Conservation (phyloP, 2,797 vertebrate species). For the Notolepis coatsorum region DNA sequence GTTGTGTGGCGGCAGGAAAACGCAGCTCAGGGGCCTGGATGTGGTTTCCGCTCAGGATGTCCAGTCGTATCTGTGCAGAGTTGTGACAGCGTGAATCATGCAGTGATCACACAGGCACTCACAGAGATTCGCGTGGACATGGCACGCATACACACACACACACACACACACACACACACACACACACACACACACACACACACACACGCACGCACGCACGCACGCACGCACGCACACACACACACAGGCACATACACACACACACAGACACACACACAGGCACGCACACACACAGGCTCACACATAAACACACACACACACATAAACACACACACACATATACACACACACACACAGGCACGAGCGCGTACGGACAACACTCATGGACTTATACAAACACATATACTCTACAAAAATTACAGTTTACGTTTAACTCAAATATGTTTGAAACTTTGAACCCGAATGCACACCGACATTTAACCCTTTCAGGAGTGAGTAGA, state of each 20-base stretch:
- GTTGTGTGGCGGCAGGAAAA: slow-evolving; percentile 78
- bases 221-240: background rate
- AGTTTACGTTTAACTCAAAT: too few relatives aligned
- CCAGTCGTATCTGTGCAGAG: slow-evolving; percentile 74
- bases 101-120: slow-evolving; percentile 65
- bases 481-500: too few relatives aligned
- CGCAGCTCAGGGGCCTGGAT: slow-evolving; percentile 65
- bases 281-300: slow-evolving; percentile 29
- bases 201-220: background rate
- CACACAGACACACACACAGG: slow-evolving; percentile 24
- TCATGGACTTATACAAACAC: too few relatives aligned
- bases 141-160: slow-evolving; percentile 35
- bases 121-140: slow-evolving; percentile 3
- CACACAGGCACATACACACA: background rate
- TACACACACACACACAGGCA: slow-evolving; percentile 39
- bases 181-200: slow-evolving; percentile 24
- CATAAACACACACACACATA: too few relatives aligned
- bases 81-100: slow-evolving; percentile 81
- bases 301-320: too few relatives aligned
- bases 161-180: background rate
- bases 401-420: too few relatives aligned
- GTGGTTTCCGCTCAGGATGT: slow-evolving; percentile 84
- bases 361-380: slow-evolving; percentile 12
- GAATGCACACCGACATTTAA: too few relatives aligned
- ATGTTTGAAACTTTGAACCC: too few relatives aligned